Evolutionary conservation across 1,140 invertebrate genomes (phyloP), one percentile per base, ranked within the genome.

Genomic region (Magallana gigas): DNA sequence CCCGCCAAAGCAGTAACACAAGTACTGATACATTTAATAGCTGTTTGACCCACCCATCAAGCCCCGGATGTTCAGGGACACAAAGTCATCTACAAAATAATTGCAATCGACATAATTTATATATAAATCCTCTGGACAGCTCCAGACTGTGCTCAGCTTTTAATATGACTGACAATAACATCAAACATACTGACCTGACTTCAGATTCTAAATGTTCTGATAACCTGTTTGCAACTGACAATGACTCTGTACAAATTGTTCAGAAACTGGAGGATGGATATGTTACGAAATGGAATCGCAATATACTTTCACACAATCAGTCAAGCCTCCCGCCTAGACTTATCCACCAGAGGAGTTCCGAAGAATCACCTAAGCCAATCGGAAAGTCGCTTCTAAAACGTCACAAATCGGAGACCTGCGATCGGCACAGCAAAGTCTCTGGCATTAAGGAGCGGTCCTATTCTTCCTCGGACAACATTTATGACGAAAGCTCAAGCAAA

Each of bases 21-120:
- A 97, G 97, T 92, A 97, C 90, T 57, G 98, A 99, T 95, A 99
- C 98, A 85, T 99, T 98, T 95, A 97, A 97, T 93, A 98, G 97
- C 95, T 99, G 98, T 96, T 97, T 98, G 95, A 99, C 98, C 90
- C 98, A 98, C 95, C 98, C 98, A 91, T 94, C 91, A 83, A 93
- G 92, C 62, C 93, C 93, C 59, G 48, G 62, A 57, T 56, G 48
- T 57, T 57, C 48, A 16, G 36, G 57, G 48, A 56, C 81, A 57
- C 81, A 83, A n/a, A 56, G 81, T n/a, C 48, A 83, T 83, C 23
- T 76, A 76, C 48, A 58, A n/a, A 83, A 83, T 16, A 57, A 83
- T 57, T 57, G 81, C 57, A 23, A 90, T 88, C 88, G 94, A 89
- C 92, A 96, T 96, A 98, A 98, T 95, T 96, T 98, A 89, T 99